phyloP scores from a whole-genome alignment of 2,797 vertebrate species.

The Lindbergichthys nudifrons region DNA sequence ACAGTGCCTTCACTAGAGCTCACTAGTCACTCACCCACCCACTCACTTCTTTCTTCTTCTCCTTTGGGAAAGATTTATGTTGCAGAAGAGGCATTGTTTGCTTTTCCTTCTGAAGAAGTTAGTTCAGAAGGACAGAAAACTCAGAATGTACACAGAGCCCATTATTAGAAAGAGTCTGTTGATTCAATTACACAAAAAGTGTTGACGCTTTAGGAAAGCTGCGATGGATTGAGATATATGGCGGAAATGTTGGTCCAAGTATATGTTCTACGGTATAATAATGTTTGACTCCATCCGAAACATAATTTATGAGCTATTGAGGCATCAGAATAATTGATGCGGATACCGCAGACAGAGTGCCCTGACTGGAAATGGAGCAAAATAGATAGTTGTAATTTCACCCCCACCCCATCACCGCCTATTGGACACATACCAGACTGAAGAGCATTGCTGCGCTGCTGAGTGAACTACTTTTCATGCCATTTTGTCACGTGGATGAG shows the following conservation, averaged over 20 bases:
- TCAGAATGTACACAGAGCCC: slow-evolving; percentile 40
- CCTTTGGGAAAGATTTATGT: slow-evolving; percentile 34
- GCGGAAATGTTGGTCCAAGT: slow-evolving; percentile 39
- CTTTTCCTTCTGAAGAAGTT: slow-evolving; percentile 37
- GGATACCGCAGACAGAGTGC: slow-evolving; percentile 35
- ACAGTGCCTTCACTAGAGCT: slow-evolving; percentile 81
- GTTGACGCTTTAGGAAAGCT: slow-evolving; percentile 61
- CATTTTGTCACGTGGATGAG: slow-evolving; percentile 55
- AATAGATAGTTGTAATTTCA: slow-evolving; percentile 59
- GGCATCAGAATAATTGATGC: slow-evolving; percentile 71
- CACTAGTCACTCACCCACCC: slow-evolving; percentile 20
- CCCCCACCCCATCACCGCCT: slow-evolving; percentile 23
- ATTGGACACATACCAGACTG: slow-evolving; percentile 51
- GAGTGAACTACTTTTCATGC: slow-evolving; percentile 48
- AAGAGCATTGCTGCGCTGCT: slow-evolving; percentile 51
- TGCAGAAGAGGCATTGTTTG: slow-evolving; percentile 43
- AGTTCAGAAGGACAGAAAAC: slow-evolving; percentile 37
- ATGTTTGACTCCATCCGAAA: slow-evolving; percentile 59
- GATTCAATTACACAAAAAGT: slow-evolving; percentile 62
- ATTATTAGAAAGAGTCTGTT: slow-evolving; percentile 56
- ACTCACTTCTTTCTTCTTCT: slow-evolving; percentile 21
- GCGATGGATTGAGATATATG: slow-evolving; percentile 45
- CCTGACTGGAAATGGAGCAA: slow-evolving; percentile 59
- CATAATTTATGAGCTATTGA: slow-evolving; percentile 71
- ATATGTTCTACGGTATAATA: slow-evolving; percentile 60